Evolutionary conservation across 2,888 invertebrate genomes (phyloP).

Genomic region (Tiliacea aurago): DNA sequence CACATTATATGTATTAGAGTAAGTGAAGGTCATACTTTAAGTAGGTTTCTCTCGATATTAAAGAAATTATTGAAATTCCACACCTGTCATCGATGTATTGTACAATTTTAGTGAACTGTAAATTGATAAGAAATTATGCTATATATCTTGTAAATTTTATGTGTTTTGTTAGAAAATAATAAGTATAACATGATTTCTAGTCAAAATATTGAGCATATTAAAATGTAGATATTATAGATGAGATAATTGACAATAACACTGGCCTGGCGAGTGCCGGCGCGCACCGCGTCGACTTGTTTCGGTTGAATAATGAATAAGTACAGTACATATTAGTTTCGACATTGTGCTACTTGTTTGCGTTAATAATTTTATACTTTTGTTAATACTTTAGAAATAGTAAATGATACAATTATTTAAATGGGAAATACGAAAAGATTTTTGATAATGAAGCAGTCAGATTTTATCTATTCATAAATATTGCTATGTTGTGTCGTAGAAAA

Average conservation of each 20-base stretch:
- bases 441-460: constrained; percentile 62
- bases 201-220: constrained; percentile 90
- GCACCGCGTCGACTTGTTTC: constrained; percentile 72
- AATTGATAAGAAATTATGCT: constrained; percentile 88
- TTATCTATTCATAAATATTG: constrained; percentile 60
- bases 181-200: constrained; percentile 90
- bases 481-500: constrained; percentile 59
- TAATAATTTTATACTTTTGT: constrained; percentile 82
- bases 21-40: constrained; percentile 73
- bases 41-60: constrained; percentile 77
- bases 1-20: constrained; percentile 73
- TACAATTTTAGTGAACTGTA: constrained; percentile 88
- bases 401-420: constrained; percentile 65
- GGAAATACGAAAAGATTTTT: constrained; percentile 60
- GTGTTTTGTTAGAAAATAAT: constrained; percentile 89
- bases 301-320: constrained; percentile 83
- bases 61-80: constrained; percentile 71
- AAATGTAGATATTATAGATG: constrained; percentile 88
- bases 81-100: constrained; percentile 87
- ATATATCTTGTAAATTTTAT: constrained; percentile 88
- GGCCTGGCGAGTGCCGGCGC: constrained; percentile 79
- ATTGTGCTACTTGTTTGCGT: constrained; percentile 79
- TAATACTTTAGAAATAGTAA: constrained; percentile 75
- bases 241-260: constrained; percentile 90
- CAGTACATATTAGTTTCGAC: constrained; percentile 79